Percentiles rank a stretch among this genome's conserved stretches.
These are phyloP conservation scores for Actenoides hombroni DNA, from an alignment of 2,113 vertebrate species.

Conservation along the genomic window DNA sequence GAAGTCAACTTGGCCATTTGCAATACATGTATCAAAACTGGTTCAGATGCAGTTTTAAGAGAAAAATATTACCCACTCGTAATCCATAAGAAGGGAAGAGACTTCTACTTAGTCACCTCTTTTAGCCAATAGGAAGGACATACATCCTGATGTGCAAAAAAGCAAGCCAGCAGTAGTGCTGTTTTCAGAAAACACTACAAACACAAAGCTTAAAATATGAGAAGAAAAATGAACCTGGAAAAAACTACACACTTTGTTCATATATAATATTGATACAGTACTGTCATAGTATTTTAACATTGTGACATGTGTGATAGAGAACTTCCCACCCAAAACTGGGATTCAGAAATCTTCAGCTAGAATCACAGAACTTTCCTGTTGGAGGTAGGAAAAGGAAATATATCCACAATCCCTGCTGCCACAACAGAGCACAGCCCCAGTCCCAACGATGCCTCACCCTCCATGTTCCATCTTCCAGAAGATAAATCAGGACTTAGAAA, in stretches of 20 bases:
- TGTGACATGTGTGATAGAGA: not conserved
- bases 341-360: not conserved
- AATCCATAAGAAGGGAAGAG: not conserved
- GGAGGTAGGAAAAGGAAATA: not conserved
- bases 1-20: not conserved
- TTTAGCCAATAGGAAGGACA: not conserved
- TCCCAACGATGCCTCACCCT: not conserved
- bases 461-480: not conserved
- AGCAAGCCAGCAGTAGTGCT: not conserved
- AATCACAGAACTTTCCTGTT: not conserved
- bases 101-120: not conserved
- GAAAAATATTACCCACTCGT: not conserved
- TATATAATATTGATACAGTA: no score
- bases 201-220: not conserved
- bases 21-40: not conserved
- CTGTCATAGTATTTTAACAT: not conserved
- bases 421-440: not conserved
- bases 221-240: not conserved
- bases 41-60: not conserved
- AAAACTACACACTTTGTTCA: not conserved
- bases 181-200: not conserved
- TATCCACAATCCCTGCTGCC: not conserved
- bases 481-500: not conserved
- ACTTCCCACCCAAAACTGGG: not conserved
- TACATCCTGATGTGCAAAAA: not conserved